Evolutionary conservation across 2,888 invertebrate genomes (phyloP).

Genomic region (Heliconius cydno): DNA sequence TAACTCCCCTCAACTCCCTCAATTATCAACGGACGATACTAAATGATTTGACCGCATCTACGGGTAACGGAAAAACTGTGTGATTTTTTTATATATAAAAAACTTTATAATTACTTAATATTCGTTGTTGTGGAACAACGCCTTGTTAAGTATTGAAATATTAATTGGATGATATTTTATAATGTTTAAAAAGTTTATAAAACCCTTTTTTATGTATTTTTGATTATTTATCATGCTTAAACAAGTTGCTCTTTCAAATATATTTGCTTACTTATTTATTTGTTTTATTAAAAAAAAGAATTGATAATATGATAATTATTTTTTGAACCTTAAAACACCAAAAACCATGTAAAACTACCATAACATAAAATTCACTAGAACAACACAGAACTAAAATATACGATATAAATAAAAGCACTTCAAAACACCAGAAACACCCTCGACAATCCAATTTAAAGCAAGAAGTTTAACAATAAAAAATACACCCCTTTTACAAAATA

Average conservation of each 20-base stretch:
- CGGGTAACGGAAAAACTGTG: constrained; percentile 41
- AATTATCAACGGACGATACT: constrained; percentile 42
- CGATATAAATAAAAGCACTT: neutral
- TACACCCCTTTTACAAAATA: constrained; percentile 48
- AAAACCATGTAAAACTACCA: neutral
- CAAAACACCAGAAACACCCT: constrained; percentile 17
- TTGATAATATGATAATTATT: too few species aligned
- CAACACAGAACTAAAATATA: neutral
- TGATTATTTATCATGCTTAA: neutral
- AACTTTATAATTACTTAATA: constrained; percentile 9
- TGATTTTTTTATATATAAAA: constrained; percentile 23
- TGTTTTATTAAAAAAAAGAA: neutral
- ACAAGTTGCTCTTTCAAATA: neutral
- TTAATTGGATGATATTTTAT: neutral
- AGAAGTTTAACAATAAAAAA: constrained; percentile 39
- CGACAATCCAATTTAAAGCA: constrained; percentile 12
- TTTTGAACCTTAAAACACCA: too few species aligned
- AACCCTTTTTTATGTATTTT: neutral
- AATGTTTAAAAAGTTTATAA: too few species aligned
- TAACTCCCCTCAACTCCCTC: constrained; percentile 35
- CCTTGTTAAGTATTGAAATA: neutral
- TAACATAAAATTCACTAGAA: neutral
- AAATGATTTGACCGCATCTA: constrained; percentile 44
- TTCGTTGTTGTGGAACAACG: neutral
- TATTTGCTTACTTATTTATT: neutral